These are phyloP conservation scores for Molossus molossus DNA, from an alignment of 2,797 vertebrate species.

Conservation along the genomic window DNA sequence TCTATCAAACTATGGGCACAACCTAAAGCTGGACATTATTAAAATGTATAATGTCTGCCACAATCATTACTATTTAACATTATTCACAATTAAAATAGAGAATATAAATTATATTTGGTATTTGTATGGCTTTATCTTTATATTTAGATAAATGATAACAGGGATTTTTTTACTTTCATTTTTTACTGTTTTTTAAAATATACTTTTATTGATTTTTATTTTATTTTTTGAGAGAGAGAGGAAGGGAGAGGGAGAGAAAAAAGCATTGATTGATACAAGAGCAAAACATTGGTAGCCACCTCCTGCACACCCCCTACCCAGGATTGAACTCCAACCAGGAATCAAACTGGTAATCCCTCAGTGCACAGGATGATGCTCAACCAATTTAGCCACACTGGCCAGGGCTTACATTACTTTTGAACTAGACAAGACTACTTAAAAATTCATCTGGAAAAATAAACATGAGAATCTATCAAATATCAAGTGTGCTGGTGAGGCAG, in stretches of 20 bases:
- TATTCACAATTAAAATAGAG: constrained; percentile 52
- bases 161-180: not conserved
- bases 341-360: too few relatives aligned
- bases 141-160: not conserved
- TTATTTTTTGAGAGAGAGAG: too few relatives aligned
- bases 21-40: constrained; percentile 25
- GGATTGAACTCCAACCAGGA: too few relatives aligned
- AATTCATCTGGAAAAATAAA: constrained; percentile 32
- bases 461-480: not conserved
- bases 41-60: not conserved
- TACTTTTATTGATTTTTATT: too few relatives aligned
- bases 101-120: not conserved
- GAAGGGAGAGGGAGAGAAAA: too few relatives aligned
- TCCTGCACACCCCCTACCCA: too few relatives aligned
- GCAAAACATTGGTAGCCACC: too few relatives aligned
- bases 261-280: too few relatives aligned
- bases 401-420: not conserved
- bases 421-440: not conserved
- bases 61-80: constrained; percentile 33
- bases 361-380: too few relatives aligned
- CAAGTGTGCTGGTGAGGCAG: not conserved
- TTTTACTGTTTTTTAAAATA: not conserved
- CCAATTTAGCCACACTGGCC: too few relatives aligned
- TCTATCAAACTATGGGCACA: not conserved
- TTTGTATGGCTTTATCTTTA: not conserved